Percentiles rank a stretch among this genome's conserved stretches.
phyloP scores from a whole-genome alignment of 2,113 vertebrate genomes.

The Erythrolamprus reginae region DNA sequence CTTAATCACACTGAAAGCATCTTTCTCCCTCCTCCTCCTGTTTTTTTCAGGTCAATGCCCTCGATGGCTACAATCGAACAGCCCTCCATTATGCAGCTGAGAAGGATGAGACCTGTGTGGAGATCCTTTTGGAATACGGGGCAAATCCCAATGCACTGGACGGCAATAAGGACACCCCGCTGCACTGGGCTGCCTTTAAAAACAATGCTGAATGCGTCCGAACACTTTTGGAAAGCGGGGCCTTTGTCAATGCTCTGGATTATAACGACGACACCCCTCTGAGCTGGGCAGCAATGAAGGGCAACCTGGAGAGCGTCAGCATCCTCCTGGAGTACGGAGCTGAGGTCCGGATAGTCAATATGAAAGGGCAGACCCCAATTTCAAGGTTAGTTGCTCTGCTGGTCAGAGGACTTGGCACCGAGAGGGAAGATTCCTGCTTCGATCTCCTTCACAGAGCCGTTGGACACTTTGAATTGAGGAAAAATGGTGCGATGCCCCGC shows the following conservation, averaged over 20 bases:
- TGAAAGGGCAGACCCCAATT: slow-evolving; percentile 91
- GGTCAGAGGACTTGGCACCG: slow-evolving; percentile 84
- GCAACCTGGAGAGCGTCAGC: slow-evolving; percentile 90
- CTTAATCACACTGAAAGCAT: neutral
- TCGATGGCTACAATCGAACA: slow-evolving; percentile 95
- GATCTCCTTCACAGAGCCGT: slow-evolving; percentile 82
- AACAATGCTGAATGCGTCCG: slow-evolving; percentile 89
- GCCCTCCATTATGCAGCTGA: slow-evolving; percentile 95
- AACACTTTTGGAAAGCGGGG: slow-evolving; percentile 84
- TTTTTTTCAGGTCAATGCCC: slow-evolving; percentile 81
- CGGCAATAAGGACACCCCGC: slow-evolving; percentile 92
- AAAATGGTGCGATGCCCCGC: slow-evolving; percentile 80
- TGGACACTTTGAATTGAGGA: slow-evolving; percentile 81
- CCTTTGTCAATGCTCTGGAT: slow-evolving; percentile 83
- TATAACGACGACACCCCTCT: slow-evolving; percentile 93
- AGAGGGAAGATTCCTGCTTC: slow-evolving; percentile 89
- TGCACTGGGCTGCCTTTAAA: slow-evolving; percentile 97
- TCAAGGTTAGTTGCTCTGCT: slow-evolving; percentile 85
- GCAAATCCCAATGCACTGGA: slow-evolving; percentile 87
- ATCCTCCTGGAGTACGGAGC: slow-evolving; percentile 89
- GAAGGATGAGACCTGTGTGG: slow-evolving; percentile 91
- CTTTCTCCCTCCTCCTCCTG: neutral
- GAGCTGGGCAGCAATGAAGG: slow-evolving; percentile 97
- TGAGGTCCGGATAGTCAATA: slow-evolving; percentile 84
- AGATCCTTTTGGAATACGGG: slow-evolving; percentile 88